A percentile compares a stretch with the other conserved stretches of the same genome.
These are phyloP conservation scores for Metellina segmentata DNA, from an alignment of 2,888 invertebrate species.

Conservation along the genomic window DNA sequence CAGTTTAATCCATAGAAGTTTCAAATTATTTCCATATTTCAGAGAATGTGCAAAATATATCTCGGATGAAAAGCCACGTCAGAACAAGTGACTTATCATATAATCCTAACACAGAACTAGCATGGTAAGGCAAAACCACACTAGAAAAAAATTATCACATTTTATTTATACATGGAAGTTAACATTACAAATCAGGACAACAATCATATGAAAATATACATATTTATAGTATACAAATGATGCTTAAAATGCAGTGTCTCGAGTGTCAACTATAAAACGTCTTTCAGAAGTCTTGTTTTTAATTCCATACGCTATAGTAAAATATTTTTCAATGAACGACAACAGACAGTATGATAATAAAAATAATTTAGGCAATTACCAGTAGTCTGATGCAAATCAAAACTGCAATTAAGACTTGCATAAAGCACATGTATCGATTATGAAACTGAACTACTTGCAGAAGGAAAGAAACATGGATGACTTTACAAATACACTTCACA, in stretches of 20 bases:
- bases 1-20: background rate
- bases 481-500: slow-evolving; percentile 47
- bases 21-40: too few relatives aligned
- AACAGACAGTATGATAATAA: slow-evolving; percentile 23
- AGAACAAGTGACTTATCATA: background rate
- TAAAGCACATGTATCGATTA: slow-evolving; percentile 41
- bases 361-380: slow-evolving; percentile 34
- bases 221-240: slow-evolving; percentile 69
- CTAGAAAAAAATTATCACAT: slow-evolving; percentile 72
- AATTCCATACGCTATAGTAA: slow-evolving; percentile 35
- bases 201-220: slow-evolving; percentile 74
- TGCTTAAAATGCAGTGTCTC: slow-evolving; percentile 69
- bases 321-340: slow-evolving; percentile 48
- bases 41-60: background rate
- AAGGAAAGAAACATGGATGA: slow-evolving; percentile 36
- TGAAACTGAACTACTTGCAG: slow-evolving; percentile 27
- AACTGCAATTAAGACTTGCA: slow-evolving; percentile 43
- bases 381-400: slow-evolving; percentile 38
- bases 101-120: background rate
- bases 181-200: slow-evolving; percentile 67
- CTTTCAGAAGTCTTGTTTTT: slow-evolving; percentile 13
- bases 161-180: slow-evolving; percentile 64
- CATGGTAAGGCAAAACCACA: slow-evolving; percentile 22
- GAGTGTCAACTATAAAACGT: slow-evolving; percentile 51
- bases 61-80: background rate